phyloP scores from a whole-genome alignment of 2,113 vertebrate genomes.

The Rattus rattus region DNA sequence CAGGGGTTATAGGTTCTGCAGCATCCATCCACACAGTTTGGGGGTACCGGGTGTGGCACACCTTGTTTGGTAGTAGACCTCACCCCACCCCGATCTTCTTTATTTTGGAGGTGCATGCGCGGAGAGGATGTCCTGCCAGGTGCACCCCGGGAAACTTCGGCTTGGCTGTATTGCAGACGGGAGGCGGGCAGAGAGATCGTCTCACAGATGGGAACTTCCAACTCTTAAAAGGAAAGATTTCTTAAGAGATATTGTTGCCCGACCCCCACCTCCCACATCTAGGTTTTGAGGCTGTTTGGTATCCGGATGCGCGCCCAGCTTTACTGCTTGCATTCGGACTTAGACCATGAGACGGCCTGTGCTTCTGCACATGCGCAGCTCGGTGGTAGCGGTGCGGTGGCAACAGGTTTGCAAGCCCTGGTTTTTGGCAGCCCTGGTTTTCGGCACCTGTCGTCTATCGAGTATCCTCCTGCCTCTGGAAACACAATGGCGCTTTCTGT shows the following conservation, averaged over 20 bases:
- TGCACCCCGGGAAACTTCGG: accelerated
- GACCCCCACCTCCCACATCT: accelerated
- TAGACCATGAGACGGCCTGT: background rate
- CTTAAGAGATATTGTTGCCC: background rate
- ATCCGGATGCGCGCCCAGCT: background rate
- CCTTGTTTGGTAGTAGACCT: background rate
- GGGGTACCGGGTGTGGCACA: accelerated
- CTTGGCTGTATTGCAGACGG: background rate
- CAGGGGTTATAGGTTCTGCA: accelerated
- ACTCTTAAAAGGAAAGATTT: background rate
- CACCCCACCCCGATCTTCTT: background rate
- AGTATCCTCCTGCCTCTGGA: background rate
- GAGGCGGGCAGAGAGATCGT: background rate
- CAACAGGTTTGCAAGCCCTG: background rate
- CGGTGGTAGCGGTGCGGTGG: background rate
- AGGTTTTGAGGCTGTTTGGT: background rate
- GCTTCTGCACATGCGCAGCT: background rate
- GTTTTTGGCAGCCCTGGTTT: background rate
- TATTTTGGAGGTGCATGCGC: too few species aligned
- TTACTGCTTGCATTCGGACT: background rate
- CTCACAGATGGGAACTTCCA: background rate
- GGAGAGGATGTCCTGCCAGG: background rate
- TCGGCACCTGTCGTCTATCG: accelerated
- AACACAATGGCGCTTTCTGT: background rate
- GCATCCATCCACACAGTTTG: too few species aligned